Evolutionary conservation across 2,797 vertebrate genomes (phyloP), one percentile per base, ranked within the genome.

Genomic region (Hypotaenidia okinawae): DNA sequence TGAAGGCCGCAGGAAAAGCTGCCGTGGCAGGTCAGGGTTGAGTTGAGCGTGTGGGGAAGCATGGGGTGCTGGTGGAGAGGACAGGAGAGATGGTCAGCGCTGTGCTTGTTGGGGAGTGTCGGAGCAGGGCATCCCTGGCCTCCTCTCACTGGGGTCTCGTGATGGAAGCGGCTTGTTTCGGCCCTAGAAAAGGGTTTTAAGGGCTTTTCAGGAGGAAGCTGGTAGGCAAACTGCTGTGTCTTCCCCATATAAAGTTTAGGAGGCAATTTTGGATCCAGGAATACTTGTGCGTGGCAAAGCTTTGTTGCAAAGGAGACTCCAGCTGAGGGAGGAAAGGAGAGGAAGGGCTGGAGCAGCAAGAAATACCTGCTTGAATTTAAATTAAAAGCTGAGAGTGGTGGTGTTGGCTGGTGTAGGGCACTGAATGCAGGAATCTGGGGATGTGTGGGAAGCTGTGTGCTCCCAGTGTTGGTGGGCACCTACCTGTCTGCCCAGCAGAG

Each of bases 401-500:
- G 6, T 32, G 24, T 19, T 75, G n/a, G 5, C 35, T 72, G 51
- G 13, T 1, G 2, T 57, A 75, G 24, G 37, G 35, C 30, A 57
- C 27, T 12, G 66, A 28, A 4, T 58, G 64, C 15, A 33, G 39
- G 32, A 9, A 11, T 45, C 16, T 0, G 0, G 33, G 39, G 24
- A 16, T 49, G 6, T 23, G 6, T 43, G 12, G 19, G 11, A 76
- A 24, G 4, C 51, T 58, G 11, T 1, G 0, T 80, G 28, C 37
- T 57, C 16, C 28, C 35, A 52, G 35, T 1, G 0, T 52, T 39
- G 9, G 21, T 80, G 41, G 23, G 22, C 14, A 28, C 8, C 35
- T 3, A 2, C 27, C 6, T 0, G 0, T 41, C 41, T 78, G 43
- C 27, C 39, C 3, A 3, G 7, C 0, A 4, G 33, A 45, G 37